Evolutionary conservation across 1,140 invertebrate genomes (phyloP).

Genomic region (Chironomus tepperi): DNA sequence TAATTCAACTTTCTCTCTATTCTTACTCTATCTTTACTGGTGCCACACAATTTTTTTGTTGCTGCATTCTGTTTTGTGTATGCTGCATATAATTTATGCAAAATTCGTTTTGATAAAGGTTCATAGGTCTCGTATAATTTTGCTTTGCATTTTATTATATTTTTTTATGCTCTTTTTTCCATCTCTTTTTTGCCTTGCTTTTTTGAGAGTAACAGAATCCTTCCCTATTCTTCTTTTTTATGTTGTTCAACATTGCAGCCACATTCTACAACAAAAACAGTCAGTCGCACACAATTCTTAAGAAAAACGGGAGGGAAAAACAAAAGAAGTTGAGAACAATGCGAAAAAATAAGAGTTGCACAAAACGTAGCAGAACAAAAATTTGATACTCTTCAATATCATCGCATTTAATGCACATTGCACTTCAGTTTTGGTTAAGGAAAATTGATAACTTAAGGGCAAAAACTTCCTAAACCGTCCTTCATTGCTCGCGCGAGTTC

Average conservation of each 20-base stretch:
- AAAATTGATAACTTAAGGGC: conserved; percentile 20
- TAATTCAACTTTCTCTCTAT: too few species aligned
- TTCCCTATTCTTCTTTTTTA: neutral
- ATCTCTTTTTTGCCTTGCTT: neutral
- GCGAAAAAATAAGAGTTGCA: neutral
- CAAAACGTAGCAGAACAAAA: neutral
- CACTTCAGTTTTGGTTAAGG: neutral
- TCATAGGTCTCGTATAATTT: conserved; percentile 17
- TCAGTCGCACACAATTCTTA: neutral
- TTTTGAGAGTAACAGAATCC: neutral
- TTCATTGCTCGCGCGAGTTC: neutral
- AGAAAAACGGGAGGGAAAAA: neutral
- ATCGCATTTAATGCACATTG: conserved; percentile 7
- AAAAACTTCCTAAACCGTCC: conserved; percentile 17
- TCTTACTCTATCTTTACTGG: too few species aligned
- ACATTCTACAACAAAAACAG: neutral
- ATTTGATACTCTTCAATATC: conserved; percentile 2
- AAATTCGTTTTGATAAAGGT: conserved; percentile 15
- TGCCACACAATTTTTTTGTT: too few species aligned
- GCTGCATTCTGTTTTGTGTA: neutral
- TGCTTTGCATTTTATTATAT: conserved; percentile 18
- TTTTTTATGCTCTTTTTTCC: neutral
- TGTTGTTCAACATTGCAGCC: neutral
- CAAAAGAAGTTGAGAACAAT: neutral
- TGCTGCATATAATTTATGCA: neutral